Evolutionary conservation across 1,140 invertebrate genomes (phyloP).

Genomic region (Drosophila sturtevanti): DNA sequence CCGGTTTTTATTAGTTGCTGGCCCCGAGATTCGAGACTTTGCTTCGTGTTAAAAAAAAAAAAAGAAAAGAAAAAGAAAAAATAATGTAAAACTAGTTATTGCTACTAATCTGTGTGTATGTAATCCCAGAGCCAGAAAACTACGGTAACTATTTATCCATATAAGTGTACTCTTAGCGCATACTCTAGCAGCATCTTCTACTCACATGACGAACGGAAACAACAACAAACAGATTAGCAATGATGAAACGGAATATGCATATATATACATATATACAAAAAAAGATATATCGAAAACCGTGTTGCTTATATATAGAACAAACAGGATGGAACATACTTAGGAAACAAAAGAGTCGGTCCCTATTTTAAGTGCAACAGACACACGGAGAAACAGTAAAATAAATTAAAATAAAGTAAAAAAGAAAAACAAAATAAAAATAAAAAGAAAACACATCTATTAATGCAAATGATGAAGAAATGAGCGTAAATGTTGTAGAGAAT

Average conservation of each 20-base stretch:
- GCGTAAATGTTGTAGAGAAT: constrained; percentile 78
- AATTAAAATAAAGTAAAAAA: constrained; percentile 48
- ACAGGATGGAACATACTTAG: constrained; percentile 37
- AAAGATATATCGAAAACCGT: constrained; percentile 56
- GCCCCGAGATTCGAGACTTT: constrained; percentile 48
- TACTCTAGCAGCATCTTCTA: constrained; percentile 75
- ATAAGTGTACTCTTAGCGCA: constrained; percentile 77
- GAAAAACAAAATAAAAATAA: constrained; percentile 41
- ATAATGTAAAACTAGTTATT: constrained; percentile 67
- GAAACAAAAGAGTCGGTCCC: constrained; percentile 58
- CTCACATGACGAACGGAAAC: constrained; percentile 65
- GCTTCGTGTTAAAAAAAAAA: constrained; percentile 68
- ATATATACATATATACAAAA: constrained; percentile 39
- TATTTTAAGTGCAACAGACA: constrained; percentile 57
- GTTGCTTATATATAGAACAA: constrained; percentile 73
- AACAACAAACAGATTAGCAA: constrained; percentile 36
- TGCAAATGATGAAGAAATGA: constrained; percentile 57
- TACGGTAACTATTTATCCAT: constrained; percentile 58
- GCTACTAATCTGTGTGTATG: constrained; percentile 59
- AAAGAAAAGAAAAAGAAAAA: constrained; percentile 46
- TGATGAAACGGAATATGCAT: constrained; percentile 48
- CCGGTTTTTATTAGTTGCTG: constrained; percentile 37
- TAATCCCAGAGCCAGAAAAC: constrained; percentile 54
- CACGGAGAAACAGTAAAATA: constrained; percentile 14
- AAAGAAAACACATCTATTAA: constrained; percentile 62